Percentiles rank a stretch among this genome's conserved stretches.
Conservation (phyloP, 2,888 invertebrate genomes). For the Trissolcus brochymenae region DNA sequence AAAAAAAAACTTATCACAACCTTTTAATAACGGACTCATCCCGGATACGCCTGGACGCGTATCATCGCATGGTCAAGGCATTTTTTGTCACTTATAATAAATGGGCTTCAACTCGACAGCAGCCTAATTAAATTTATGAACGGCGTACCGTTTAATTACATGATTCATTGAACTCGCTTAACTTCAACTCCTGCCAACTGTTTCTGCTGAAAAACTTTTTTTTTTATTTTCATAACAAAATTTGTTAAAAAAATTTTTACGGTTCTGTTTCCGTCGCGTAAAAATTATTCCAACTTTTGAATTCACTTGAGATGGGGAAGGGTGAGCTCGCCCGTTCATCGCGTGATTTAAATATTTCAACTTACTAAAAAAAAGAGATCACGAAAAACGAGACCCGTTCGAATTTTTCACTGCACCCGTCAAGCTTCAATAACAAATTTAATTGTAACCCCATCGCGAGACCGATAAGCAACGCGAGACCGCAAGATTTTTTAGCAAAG, state of each 20-base stretch:
- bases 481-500: no score
- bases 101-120: constrained; percentile 60
- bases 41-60: constrained; percentile 28
- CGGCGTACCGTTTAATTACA: constrained; percentile 61
- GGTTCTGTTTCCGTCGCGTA: background rate
- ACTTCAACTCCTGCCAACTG: constrained; percentile 27
- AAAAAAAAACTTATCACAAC: constrained; percentile 25
- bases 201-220: constrained; percentile 5
- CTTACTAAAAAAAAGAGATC: no score
- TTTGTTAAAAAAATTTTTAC: background rate
- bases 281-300: no score
- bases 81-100: constrained; percentile 61
- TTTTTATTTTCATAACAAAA: constrained; percentile 16
- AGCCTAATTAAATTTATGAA: constrained; percentile 65
- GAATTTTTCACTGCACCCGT: no score
- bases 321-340: no score
- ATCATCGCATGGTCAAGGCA: constrained; percentile 38
- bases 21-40: constrained; percentile 47
- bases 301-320: no score
- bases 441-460: no score
- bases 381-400: no score
- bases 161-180: constrained; percentile 55
- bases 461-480: no score
- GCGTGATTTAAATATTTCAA: no score
- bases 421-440: no score